phyloP scores from a whole-genome alignment of 1,140 invertebrate genomes.

The Drosophila pruinosa region DNA sequence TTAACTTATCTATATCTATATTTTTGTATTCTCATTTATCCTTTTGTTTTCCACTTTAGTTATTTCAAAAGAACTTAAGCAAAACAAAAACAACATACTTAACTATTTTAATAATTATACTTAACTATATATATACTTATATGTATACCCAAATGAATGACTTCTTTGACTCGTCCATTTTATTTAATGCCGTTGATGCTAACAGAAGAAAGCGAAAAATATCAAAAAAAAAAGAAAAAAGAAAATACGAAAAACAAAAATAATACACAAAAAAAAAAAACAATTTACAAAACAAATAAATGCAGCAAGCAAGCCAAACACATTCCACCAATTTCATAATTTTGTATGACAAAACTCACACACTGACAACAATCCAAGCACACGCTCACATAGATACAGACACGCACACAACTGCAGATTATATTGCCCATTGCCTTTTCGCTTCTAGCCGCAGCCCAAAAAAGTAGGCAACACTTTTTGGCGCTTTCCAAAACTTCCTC shows the following conservation, averaged over 20 bases:
- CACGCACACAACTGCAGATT: constrained; percentile 1
- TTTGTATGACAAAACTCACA: constrained; percentile 5
- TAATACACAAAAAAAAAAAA: constrained; percentile 29
- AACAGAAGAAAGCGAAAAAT: constrained; percentile 74
- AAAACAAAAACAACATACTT: constrained; percentile 19
- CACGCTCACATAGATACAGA: constrained; percentile 4
- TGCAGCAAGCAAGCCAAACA: constrained; percentile 53
- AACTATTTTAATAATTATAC: constrained; percentile 45
- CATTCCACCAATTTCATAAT: constrained; percentile 28
- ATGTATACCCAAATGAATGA: constrained; percentile 77
- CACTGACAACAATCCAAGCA: constrained; percentile 6
- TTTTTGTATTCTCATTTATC: constrained; percentile 19
- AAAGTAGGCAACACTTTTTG: constrained; percentile 34
- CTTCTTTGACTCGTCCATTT: constrained; percentile 83
- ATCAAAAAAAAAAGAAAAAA: constrained; percentile 42
- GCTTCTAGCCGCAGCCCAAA: constrained; percentile 14
- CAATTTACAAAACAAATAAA: constrained; percentile 28
- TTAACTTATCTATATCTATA: constrained; percentile 10
- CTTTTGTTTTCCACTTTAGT: constrained; percentile 13
- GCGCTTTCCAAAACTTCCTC: not conserved
- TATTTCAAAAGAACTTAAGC: constrained; percentile 30
- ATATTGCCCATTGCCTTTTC: constrained; percentile 2
- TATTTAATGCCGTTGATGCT: constrained; percentile 82
- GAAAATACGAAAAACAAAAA: constrained; percentile 26
- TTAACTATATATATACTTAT: constrained; percentile 52